Conservation (phyloP, 2,797 vertebrate genomes). For the Lophius americanus region DNA sequence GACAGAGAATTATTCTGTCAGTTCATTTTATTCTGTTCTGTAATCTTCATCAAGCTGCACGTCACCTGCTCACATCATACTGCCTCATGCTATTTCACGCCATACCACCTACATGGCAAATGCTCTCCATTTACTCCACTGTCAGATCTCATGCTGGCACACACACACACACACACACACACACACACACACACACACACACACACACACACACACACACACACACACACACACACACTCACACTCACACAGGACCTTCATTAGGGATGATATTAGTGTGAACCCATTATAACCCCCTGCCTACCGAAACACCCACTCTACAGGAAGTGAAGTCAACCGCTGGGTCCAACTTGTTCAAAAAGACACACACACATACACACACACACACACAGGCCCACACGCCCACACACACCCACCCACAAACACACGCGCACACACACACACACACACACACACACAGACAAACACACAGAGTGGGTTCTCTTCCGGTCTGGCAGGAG, state of each 20-base stretch:
- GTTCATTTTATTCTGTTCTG: constrained; percentile 7
- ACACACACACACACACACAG: constrained; percentile 14
- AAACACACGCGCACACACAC: not conserved
- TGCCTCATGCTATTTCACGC: not conserved
- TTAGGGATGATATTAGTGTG: constrained; percentile 45
- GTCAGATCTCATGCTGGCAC: constrained; percentile 1
- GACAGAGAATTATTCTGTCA: constrained; percentile 12
- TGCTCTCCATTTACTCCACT: constrained; percentile 16
- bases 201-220: constrained; percentile 9
- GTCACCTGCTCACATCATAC: not conserved
- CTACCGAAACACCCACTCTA: constrained; percentile 30
- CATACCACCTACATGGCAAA: not conserved
- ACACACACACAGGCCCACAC: constrained; percentile 22
- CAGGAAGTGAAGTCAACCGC: constrained; percentile 58
- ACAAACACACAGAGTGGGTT: not conserved
- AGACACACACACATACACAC: constrained; percentile 34
- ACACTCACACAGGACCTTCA: constrained; percentile 29
- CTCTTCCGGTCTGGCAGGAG: constrained; percentile 33
- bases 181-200: constrained; percentile 2
- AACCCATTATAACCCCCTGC: constrained; percentile 40
- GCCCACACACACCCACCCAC: constrained; percentile 26
- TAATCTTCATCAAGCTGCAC: not conserved
- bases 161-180: constrained; percentile 6
- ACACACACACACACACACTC: constrained; percentile 4
- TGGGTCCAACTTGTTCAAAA: constrained; percentile 22